Percentiles rank a stretch among this genome's conserved stretches.
Evolutionary conservation across 2,797 vertebrate species (phyloP).

Genomic region (Clarias fuscus): DNA sequence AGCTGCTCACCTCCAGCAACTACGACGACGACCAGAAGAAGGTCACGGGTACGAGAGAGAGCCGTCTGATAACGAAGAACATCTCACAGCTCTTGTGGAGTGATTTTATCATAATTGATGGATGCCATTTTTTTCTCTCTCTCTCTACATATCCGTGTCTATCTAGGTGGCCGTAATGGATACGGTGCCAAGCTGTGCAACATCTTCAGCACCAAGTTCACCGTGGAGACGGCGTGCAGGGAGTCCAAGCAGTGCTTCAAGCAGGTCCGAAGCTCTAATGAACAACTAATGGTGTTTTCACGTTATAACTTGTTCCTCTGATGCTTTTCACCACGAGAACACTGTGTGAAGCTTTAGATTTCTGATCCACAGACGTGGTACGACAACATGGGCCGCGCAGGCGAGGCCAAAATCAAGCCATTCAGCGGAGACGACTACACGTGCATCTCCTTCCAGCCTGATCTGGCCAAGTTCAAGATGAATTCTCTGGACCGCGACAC

Average conservation of each 20-base stretch:
- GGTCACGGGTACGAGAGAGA: slow-evolving; percentile 85
- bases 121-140: too few species aligned
- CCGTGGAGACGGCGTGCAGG: slow-evolving; percentile 90
- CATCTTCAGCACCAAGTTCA: slow-evolving; percentile 97
- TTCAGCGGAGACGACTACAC: slow-evolving; percentile 92
- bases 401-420: slow-evolving; percentile 78
- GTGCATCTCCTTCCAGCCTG: slow-evolving; percentile 92
- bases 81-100: too few species aligned
- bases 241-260: slow-evolving; percentile 90
- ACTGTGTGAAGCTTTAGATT: background rate
- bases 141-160: too few species aligned
- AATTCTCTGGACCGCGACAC: slow-evolving; percentile 88
- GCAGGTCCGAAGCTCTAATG: slow-evolving; percentile 77
- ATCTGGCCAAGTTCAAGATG: slow-evolving; percentile 98
- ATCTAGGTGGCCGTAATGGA: slow-evolving; percentile 92
- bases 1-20: slow-evolving; percentile 97
- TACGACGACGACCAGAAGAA: slow-evolving; percentile 96
- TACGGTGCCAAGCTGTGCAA: slow-evolving; percentile 99
- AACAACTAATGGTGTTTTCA: background rate
- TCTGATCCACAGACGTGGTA: slow-evolving; percentile 83
- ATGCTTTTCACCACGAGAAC: background rate
- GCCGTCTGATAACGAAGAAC: too few species aligned
- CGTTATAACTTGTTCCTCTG: background rate
- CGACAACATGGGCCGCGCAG: slow-evolving; percentile 88
- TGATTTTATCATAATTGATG: background rate